Conservation (phyloP, 2,888 invertebrate genomes). For the Aquatica leii region DNA sequence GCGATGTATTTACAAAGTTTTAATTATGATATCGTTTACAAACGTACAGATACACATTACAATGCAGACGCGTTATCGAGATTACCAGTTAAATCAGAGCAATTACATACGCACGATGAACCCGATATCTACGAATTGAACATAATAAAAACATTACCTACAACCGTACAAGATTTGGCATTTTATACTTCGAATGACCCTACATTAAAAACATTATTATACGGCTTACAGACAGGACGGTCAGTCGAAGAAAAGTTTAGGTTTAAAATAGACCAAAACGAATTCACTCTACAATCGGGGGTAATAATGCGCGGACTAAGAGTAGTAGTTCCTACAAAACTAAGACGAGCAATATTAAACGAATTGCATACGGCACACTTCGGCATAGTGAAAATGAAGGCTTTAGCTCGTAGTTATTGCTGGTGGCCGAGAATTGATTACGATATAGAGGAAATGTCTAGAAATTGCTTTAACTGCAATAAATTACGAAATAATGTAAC, state of each 20-base stretch:
- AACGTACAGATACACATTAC: too few species aligned
- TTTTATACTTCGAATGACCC: too few species aligned
- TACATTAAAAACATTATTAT: too few species aligned
- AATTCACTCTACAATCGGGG: neutral
- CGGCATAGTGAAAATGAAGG: neutral
- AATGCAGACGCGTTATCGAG: too few species aligned
- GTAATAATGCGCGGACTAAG: neutral
- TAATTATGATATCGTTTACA: too few species aligned
- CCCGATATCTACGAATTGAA: too few species aligned
- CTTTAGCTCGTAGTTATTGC: neutral
- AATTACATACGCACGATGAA: too few species aligned
- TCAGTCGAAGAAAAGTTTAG: neutral
- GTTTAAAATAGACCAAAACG: neutral
- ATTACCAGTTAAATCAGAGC: too few species aligned
- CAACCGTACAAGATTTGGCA: too few species aligned
- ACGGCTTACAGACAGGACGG: too few species aligned
- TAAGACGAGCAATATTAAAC: neutral
- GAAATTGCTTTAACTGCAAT: neutral
- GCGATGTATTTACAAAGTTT: too few species aligned
- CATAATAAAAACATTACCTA: too few species aligned
- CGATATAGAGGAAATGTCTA: neutral
- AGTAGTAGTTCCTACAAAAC: neutral
- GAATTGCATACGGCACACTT: neutral
- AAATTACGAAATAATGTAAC: conserved; percentile 27
- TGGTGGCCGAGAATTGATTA: neutral